Evolutionary conservation across 2,888 invertebrate genomes (phyloP).

Genomic region (Dorcus hopei): DNA sequence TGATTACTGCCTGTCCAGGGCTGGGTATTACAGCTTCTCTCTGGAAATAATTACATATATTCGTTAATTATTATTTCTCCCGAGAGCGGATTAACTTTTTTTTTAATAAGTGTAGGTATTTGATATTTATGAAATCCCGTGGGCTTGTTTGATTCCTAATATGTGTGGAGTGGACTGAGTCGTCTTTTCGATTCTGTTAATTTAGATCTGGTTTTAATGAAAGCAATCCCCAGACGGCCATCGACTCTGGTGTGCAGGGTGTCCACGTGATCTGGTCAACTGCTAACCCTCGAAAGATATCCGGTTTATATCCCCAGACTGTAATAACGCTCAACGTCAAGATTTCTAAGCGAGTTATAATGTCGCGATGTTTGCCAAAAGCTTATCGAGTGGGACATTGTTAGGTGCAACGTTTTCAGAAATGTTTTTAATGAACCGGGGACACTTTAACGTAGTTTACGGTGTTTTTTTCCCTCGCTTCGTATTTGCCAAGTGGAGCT

Average conservation of each 20-base stretch:
- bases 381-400: background rate
- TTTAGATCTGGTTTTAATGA: conserved; percentile 32
- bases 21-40: too few relatives aligned
- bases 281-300: conserved; percentile 21
- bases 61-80: too few relatives aligned
- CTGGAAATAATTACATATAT: too few relatives aligned
- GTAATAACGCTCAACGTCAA: conserved; percentile 5
- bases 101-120: background rate
- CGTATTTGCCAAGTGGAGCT: conserved; percentile 38
- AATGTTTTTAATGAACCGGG: conserved; percentile 1
- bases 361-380: conserved; percentile 1
- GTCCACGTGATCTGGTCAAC: conserved; percentile 23
- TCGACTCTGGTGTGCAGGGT: conserved; percentile 19
- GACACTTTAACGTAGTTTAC: conserved; percentile 16
- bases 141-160: conserved; percentile 8
- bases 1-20: conserved; percentile 9
- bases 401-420: background rate
- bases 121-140: conserved; percentile 3
- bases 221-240: conserved; percentile 25
- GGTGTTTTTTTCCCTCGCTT: conserved; percentile 13
- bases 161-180: background rate
- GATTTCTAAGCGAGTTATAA: conserved; percentile 6
- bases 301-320: conserved; percentile 1
- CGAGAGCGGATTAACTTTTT: background rate
- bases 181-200: conserved; percentile 22